Percentiles rank a stretch among this genome's conserved stretches.
phyloP scores from a whole-genome alignment of 2,797 vertebrate species.

The Anguilla anguilla region DNA sequence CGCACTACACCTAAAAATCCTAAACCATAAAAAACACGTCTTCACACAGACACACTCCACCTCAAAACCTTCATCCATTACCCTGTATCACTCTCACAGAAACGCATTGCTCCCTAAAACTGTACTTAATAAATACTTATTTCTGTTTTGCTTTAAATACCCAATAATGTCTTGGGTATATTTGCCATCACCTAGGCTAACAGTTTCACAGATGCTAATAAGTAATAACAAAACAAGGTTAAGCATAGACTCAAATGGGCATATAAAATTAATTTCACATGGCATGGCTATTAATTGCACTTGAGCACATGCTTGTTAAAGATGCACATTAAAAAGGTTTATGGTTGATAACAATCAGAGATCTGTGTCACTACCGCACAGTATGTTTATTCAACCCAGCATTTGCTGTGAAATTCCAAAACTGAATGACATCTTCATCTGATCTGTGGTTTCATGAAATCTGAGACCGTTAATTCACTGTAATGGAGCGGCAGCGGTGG shows the following conservation, averaged over 20 bases:
- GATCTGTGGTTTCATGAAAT: neutral
- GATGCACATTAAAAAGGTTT: neutral
- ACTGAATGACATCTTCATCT: neutral
- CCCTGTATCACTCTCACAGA: neutral
- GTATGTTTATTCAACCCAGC: neutral
- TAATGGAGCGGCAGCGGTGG: neutral
- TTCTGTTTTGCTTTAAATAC: neutral
- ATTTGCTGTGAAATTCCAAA: neutral
- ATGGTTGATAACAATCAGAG: neutral
- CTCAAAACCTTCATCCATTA: neutral
- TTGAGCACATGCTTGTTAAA: neutral
- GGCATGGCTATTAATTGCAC: neutral
- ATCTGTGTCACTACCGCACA: neutral
- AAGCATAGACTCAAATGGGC: neutral
- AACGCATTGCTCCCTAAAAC: no score
- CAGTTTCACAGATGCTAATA: no score
- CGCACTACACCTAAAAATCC: neutral
- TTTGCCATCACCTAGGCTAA: no score
- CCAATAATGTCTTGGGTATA: neutral
- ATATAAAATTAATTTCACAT: constrained; percentile 2
- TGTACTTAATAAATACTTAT: neutral
- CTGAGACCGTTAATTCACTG: neutral
- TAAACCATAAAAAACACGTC: neutral
- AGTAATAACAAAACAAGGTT: neutral
- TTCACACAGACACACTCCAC: neutral